Conservation (phyloP, 2,888 invertebrate genomes). For the Ophion ventricosus region DNA sequence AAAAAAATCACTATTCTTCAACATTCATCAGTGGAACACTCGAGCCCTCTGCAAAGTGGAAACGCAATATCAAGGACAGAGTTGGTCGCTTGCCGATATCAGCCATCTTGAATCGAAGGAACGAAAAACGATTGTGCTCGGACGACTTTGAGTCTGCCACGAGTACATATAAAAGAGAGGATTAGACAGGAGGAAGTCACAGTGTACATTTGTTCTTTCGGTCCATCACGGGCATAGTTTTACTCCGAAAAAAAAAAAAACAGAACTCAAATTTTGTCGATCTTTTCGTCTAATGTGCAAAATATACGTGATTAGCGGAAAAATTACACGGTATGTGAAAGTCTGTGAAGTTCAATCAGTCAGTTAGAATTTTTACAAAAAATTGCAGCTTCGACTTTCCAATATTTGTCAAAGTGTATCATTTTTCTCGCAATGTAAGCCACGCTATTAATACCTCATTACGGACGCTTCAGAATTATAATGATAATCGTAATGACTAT, state of each 20-base stretch:
- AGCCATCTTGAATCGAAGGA: slow-evolving; percentile 65
- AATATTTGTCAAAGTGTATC: not conserved
- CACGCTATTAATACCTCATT: too few species aligned
- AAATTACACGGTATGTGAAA: slow-evolving; percentile 45
- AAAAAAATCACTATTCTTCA: slow-evolving; percentile 1
- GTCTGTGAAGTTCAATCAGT: slow-evolving; percentile 1
- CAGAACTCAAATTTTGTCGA: not conserved
- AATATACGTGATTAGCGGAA: slow-evolving; percentile 2
- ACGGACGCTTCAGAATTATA: not conserved
- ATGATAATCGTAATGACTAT: not conserved
- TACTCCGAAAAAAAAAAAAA: not conserved
- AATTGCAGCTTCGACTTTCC: slow-evolving; percentile 12
- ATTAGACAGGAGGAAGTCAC: slow-evolving; percentile 51
- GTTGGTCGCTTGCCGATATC: slow-evolving; percentile 39
- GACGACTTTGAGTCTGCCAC: slow-evolving; percentile 38
- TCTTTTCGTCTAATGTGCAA: not conserved
- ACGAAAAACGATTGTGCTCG: slow-evolving; percentile 60
- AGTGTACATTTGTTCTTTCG: slow-evolving; percentile 55
- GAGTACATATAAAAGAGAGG: slow-evolving; percentile 71
- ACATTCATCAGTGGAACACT: too few species aligned
- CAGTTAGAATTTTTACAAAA: slow-evolving; percentile 9
- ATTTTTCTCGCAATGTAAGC: not conserved
- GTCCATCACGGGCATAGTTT: slow-evolving; percentile 18
- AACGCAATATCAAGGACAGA: slow-evolving; percentile 53
- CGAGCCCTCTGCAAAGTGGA: not conserved